phyloP scores from a whole-genome alignment of 2,888 invertebrate species.

The Kryphioiulus occultus region DNA sequence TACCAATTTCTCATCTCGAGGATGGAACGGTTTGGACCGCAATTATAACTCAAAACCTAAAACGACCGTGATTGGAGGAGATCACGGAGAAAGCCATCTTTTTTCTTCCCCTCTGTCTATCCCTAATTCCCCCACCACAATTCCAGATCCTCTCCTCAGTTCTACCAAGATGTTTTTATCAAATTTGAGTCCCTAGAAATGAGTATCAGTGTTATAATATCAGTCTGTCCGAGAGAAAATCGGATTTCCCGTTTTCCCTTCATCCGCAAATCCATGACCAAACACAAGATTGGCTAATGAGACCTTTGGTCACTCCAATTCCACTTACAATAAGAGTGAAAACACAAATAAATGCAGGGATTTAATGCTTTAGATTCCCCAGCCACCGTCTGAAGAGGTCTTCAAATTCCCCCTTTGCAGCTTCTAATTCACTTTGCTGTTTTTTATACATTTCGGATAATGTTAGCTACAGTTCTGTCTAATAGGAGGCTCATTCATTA shows the following conservation, averaged over 20 bases:
- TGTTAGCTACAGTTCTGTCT: constrained; percentile 40
- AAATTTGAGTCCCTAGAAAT: constrained; percentile 35
- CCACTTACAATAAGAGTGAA: constrained; percentile 35
- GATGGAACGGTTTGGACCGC: not conserved
- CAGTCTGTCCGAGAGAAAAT: constrained; percentile 2
- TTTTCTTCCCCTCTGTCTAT: not conserved
- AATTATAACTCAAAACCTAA: constrained; percentile 7
- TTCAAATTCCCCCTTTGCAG: constrained; percentile 38
- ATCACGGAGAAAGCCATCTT: not conserved
- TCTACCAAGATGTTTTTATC: constrained; percentile 21
- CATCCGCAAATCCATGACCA: constrained; percentile 38
- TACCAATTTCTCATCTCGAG: not conserved
- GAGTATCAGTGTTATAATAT: not conserved
- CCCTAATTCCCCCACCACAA: not conserved
- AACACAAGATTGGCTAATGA: constrained; percentile 39
- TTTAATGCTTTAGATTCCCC: constrained; percentile 28
- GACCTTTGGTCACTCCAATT: constrained; percentile 40
- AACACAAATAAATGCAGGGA: constrained; percentile 40
- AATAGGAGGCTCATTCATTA: constrained; percentile 27
- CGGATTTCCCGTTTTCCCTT: constrained; percentile 34
- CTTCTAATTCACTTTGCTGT: constrained; percentile 36
- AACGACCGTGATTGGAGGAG: constrained; percentile 11
- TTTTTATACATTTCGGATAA: constrained; percentile 32
- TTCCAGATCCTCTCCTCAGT: not conserved
- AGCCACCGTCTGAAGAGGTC: constrained; percentile 22